Evolutionary conservation across 1,140 invertebrate species (phyloP).

Genomic region (Oncopodura yosiiana): DNA sequence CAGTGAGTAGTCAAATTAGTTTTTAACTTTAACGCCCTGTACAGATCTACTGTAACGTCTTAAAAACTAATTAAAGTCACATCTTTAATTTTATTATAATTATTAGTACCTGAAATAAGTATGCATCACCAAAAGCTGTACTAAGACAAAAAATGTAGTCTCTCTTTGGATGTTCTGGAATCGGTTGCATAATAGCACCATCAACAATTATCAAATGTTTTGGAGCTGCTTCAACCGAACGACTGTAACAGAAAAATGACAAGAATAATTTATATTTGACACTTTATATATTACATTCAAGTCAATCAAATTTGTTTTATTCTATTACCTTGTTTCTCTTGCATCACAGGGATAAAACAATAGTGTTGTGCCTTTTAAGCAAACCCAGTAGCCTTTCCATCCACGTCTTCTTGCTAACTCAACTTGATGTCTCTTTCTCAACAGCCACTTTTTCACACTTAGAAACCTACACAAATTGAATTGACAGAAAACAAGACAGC

Average conservation of each 20-base stretch:
- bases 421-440: slow-evolving; percentile 92
- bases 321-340: slow-evolving; percentile 58
- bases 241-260: not conserved
- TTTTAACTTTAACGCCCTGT: too few species aligned
- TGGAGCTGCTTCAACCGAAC: slow-evolving; percentile 76
- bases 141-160: slow-evolving; percentile 97
- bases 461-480: slow-evolving; percentile 62
- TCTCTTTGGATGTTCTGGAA: slow-evolving; percentile 93
- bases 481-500: slow-evolving; percentile 28
- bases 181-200: slow-evolving; percentile 94
- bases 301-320: slow-evolving; percentile 2
- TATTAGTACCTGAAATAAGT: slow-evolving; percentile 94
- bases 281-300: not conserved
- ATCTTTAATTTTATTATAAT: too few species aligned
- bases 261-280: not conserved
- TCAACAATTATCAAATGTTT: slow-evolving; percentile 95
- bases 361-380: slow-evolving; percentile 85
- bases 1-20: too few species aligned
- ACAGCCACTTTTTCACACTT: slow-evolving; percentile 95
- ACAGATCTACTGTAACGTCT: too few species aligned
- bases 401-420: slow-evolving; percentile 87
- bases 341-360: slow-evolving; percentile 94
- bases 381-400: slow-evolving; percentile 96
- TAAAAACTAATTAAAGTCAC: too few species aligned
- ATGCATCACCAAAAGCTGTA: slow-evolving; percentile 94